These are phyloP conservation scores for Euspilapteryx auroguttella DNA, from an alignment of 2,888 invertebrate genomes.

Conservation along the genomic window DNA sequence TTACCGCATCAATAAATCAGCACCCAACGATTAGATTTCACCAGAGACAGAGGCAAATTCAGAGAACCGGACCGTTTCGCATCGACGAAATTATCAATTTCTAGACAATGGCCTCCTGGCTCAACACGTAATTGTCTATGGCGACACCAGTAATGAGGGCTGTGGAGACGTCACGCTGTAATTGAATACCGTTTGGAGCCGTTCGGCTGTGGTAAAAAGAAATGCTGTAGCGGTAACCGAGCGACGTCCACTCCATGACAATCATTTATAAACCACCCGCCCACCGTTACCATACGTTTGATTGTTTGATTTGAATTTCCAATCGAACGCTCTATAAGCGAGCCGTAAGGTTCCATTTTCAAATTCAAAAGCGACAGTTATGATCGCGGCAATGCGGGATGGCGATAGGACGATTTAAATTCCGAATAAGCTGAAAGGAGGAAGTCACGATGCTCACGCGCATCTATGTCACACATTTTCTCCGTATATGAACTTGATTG, in stretches of 20 bases:
- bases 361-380: no score
- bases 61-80: slow-evolving; percentile 20
- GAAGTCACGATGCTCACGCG: slow-evolving; percentile 42
- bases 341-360: no score
- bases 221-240: slow-evolving; percentile 41
- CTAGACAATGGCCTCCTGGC: slow-evolving; percentile 24
- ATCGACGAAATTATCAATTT: slow-evolving; percentile 31
- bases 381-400: slow-evolving; percentile 18
- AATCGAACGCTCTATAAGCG: no score
- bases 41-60: slow-evolving; percentile 21
- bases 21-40: slow-evolving; percentile 27
- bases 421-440: slow-evolving; percentile 57
- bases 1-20: no score
- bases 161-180: slow-evolving; percentile 39
- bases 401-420: slow-evolving; percentile 52
- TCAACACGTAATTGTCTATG: slow-evolving; percentile 14
- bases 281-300: slow-evolving; percentile 15
- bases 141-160: slow-evolving; percentile 47
- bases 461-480: slow-evolving; percentile 56
- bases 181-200: slow-evolving; percentile 50
- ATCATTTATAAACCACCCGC: slow-evolving; percentile 34
- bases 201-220: slow-evolving; percentile 53
- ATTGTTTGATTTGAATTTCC: no score
- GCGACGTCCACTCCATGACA: slow-evolving; percentile 50
- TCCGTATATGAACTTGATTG: slow-evolving; percentile 51